Base-by-base conservation (phyloP, 2,797 vertebrate genomes). In the Lepilemur septentrionalis region DNA sequence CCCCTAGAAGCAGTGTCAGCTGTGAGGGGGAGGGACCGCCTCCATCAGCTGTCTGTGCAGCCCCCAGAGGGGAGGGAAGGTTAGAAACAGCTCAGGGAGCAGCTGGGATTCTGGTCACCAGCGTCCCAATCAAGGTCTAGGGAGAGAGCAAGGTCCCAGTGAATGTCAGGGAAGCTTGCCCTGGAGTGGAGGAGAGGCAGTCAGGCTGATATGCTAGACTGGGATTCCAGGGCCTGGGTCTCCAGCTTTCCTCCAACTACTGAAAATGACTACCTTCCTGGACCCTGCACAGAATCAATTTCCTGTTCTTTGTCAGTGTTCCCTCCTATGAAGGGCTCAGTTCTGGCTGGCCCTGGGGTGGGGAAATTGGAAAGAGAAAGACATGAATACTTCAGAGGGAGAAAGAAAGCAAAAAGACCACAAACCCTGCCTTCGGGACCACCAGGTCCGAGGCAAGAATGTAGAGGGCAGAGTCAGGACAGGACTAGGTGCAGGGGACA, bases 41-140 rank as follows among this genome's bases (percentile, higher is more conserved):
- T 96, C 95, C 69, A 85, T 72, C 95, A 91, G 84, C 95, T 67
- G 23, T 85, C 92, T 89, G 84, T 75, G 52, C 5, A 67, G 91
- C 91, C 97, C 85, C 76, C 9, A 55, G 91, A 93, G 94, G 73
- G 43, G 94, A 78, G 38, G 69, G 67, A 90, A 96, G 70, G 94
- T 84, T 57, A 97, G 97, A 97, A 97, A 96, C 97, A 94, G 97
- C 94, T 91, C 78, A 20, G 89, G 72, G 81, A 85, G 80, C 97
- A 95, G 93, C 96, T 97, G 91, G 89, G 89, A 76, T 93, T 73
- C 86, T 87, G 81, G 93, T 93, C 91, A 95, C 93, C 84, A 67
- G 65, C n/a, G n/a, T 97, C 73, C 81, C 84, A 70, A n/a, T 18
- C 59, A 28, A 72, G 65, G 91, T 94, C 91, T 95, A 41, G 30